Evolutionary conservation across 2,797 vertebrate species (phyloP).

Genomic region (Cyprinella venusta): DNA sequence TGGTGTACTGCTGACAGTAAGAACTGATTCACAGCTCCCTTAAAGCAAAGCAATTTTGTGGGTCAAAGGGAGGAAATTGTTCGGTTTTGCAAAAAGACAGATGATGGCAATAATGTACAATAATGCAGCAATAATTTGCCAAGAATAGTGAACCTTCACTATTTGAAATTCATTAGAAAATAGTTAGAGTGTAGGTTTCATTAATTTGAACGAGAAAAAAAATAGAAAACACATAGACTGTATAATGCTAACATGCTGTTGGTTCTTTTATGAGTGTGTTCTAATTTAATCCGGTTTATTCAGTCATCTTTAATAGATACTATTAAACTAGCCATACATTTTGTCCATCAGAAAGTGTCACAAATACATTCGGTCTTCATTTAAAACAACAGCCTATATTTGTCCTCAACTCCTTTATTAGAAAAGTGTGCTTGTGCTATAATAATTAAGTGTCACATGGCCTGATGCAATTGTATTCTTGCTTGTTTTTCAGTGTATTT

Average conservation of each 20-base stretch:
- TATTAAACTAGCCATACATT: too few relatives aligned
- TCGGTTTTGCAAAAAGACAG: neutral
- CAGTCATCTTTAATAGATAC: neutral
- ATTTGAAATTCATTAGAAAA: neutral
- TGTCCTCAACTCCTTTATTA: neutral
- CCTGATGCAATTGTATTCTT: neutral
- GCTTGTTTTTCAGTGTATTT: neutral
- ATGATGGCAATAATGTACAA: neutral
- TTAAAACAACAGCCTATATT: too few relatives aligned
- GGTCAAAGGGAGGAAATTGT: neutral
- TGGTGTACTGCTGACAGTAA: slow-evolving; percentile 21
- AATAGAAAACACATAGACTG: neutral
- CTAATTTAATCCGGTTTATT: neutral
- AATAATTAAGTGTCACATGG: neutral
- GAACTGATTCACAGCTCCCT: slow-evolving; percentile 17
- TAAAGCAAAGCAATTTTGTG: slow-evolving; percentile 12
- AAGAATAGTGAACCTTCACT: neutral
- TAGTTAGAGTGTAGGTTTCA: neutral
- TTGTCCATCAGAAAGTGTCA: neutral
- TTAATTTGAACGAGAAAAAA: neutral
- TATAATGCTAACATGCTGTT: neutral
- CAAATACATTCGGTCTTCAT: neutral
- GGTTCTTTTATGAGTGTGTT: neutral
- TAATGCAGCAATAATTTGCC: neutral
- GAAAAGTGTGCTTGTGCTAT: neutral